A percentile compares a stretch with the other conserved stretches of the same genome.
Evolutionary conservation across 2,888 invertebrate genomes (phyloP).

Genomic region (Isotomurus palustris): DNA sequence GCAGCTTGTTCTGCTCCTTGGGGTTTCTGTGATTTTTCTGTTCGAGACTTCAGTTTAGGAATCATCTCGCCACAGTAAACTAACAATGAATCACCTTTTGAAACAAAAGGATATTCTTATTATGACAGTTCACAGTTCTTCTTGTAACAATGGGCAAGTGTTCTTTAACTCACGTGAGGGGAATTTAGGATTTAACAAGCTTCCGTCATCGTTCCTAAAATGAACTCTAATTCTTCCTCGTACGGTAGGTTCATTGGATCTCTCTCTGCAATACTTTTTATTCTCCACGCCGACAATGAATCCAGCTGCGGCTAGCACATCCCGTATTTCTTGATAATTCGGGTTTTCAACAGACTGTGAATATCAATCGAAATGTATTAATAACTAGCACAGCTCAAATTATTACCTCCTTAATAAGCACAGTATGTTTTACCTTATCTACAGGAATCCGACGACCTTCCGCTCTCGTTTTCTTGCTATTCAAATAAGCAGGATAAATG

Average conservation of each 20-base stretch:
- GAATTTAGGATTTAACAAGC: slow-evolving; percentile 65
- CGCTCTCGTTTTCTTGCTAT: slow-evolving; percentile 83
- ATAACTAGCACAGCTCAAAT: not conserved
- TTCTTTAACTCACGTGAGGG: slow-evolving; percentile 56
- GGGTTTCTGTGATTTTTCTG: slow-evolving; percentile 54
- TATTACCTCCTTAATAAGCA: not conserved
- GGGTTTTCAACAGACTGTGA: slow-evolving; percentile 85
- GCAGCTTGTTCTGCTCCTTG: slow-evolving; percentile 43
- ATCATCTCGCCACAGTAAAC: slow-evolving; percentile 75
- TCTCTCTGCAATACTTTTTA: slow-evolving; percentile 84
- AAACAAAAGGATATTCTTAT: slow-evolving; percentile 3
- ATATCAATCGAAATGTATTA: slow-evolving; percentile 5
- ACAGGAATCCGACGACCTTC: slow-evolving; percentile 83
- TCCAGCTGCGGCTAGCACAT: slow-evolving; percentile 79
- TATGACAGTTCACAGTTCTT: not conserved
- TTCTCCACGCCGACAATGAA: slow-evolving; percentile 84
- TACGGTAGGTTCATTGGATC: slow-evolving; percentile 78
- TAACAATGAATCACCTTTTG: slow-evolving; percentile 74
- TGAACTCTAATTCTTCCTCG: slow-evolving; percentile 90
- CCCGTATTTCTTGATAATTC: slow-evolving; percentile 88
- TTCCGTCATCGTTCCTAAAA: slow-evolving; percentile 82
- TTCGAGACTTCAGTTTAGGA: slow-evolving; percentile 81
- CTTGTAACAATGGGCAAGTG: not conserved
- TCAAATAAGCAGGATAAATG: slow-evolving; percentile 93
- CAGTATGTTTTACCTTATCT: slow-evolving; percentile 56